A percentile compares a stretch with the other conserved stretches of the same genome.
These are phyloP conservation scores for Stenodema calcarata DNA, from an alignment of 2,888 invertebrate genomes.

Conservation along the genomic window DNA sequence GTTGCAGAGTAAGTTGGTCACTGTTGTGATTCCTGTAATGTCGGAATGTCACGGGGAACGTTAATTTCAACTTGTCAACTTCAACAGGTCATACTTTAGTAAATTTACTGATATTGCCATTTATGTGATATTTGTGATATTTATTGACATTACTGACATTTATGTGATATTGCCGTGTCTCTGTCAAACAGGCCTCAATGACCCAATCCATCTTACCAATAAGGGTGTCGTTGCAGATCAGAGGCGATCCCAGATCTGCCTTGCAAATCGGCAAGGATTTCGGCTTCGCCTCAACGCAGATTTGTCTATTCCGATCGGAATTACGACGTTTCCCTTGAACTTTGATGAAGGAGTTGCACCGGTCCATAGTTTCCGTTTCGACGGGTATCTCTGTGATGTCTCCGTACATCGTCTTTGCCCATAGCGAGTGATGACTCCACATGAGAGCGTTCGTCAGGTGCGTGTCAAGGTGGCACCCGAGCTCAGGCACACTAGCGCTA, in stretches of 20 bases:
- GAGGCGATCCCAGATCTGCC: not conserved
- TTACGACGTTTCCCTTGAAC: not conserved
- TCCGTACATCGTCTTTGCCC: not conserved
- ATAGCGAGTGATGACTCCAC: not conserved
- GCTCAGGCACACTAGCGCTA: not conserved
- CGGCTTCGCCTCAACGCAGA: not conserved
- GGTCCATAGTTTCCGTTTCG: not conserved
- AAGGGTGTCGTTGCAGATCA: not conserved
- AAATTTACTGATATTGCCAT: too few relatives aligned
- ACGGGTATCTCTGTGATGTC: not conserved
- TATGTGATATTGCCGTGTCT: too few relatives aligned
- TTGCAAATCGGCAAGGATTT: conserved; percentile 18
- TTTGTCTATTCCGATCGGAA: not conserved
- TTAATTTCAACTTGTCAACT: too few relatives aligned
- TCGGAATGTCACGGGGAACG: too few relatives aligned
- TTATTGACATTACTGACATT: too few relatives aligned
- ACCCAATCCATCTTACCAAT: not conserved
- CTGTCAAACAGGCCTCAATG: too few relatives aligned
- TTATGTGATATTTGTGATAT: too few relatives aligned
- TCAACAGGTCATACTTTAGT: too few relatives aligned
- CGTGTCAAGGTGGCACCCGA: not conserved
- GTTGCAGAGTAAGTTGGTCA: not conserved
- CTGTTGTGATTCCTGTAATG: not conserved
- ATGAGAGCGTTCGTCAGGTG: not conserved
- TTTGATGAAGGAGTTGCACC: not conserved